phyloP scores from a whole-genome alignment of 1,140 invertebrate genomes.

The Thaumetopoea pityocampa region DNA sequence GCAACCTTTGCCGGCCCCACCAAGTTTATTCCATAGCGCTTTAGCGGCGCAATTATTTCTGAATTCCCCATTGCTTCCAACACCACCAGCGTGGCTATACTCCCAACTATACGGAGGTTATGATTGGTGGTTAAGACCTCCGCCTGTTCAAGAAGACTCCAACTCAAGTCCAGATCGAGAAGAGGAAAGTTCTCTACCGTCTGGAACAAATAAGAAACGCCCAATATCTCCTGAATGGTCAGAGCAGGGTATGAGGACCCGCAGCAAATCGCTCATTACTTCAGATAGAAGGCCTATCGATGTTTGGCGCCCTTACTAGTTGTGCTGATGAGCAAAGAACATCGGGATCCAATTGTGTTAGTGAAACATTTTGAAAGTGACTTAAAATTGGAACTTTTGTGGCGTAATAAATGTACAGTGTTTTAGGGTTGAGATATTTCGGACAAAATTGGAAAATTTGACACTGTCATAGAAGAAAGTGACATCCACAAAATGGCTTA shows the following conservation, averaged over 20 bases:
- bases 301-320: slow-evolving; percentile 79
- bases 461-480: no score
- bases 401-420: no score
- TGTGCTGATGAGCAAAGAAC: not conserved
- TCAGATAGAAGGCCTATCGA: slow-evolving; percentile 68
- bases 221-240: slow-evolving; percentile 64
- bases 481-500: no score
- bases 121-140: slow-evolving; percentile 79
- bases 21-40: slow-evolving; percentile 80
- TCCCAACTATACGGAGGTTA: slow-evolving; percentile 81
- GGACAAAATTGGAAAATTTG: no score
- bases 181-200: slow-evolving; percentile 58
- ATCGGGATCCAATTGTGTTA: no score
- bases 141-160: slow-evolving; percentile 60
- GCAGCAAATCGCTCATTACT: slow-evolving; percentile 66
- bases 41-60: slow-evolving; percentile 82
- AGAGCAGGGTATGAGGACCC: slow-evolving; percentile 55
- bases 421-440: no score
- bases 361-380: no score
- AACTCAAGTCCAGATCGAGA: slow-evolving; percentile 64
- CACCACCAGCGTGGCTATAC: slow-evolving; percentile 84
- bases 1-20: not conserved
- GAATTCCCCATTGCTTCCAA: slow-evolving; percentile 82
- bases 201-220: slow-evolving; percentile 65
- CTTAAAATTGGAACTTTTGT: no score